These are phyloP conservation scores for Scelioninae gen. 1 DNA, from an alignment of 2,888 invertebrate genomes.

Conservation along the genomic window DNA sequence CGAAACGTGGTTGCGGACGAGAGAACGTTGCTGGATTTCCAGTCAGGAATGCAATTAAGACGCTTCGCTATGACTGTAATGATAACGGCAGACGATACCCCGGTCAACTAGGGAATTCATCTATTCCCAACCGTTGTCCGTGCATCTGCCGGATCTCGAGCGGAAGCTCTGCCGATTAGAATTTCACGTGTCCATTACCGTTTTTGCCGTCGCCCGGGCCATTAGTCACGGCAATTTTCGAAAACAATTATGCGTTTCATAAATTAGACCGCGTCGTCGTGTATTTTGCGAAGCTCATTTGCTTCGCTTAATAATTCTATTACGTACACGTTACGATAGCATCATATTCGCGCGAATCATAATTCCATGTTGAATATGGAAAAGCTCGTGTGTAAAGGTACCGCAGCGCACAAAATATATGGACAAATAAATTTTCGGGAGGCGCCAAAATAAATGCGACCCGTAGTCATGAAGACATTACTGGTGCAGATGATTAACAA, in stretches of 20 bases:
- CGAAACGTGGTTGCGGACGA: conserved; percentile 40
- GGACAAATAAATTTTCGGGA: conserved; percentile 37
- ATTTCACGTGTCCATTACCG: conserved; percentile 35
- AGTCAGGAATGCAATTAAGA: conserved; percentile 75
- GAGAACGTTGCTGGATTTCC: conserved; percentile 50
- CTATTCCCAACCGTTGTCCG: conserved; percentile 19
- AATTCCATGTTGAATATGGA: conserved; percentile 40
- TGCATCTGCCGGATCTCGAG: conserved; percentile 4
- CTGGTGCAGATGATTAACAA: conserved; percentile 74
- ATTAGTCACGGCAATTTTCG: conserved; percentile 36
- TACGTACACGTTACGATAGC: conserved; percentile 47
- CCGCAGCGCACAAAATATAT: conserved; percentile 33
- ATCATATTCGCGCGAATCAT: conserved; percentile 29
- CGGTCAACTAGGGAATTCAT: conserved; percentile 48
- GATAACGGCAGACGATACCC: conserved; percentile 69
- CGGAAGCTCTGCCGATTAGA: conserved; percentile 29
- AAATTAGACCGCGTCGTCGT: conserved; percentile 40
- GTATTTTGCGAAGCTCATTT: conserved; percentile 43
- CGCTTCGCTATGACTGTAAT: conserved; percentile 74
- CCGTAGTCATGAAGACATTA: conserved; percentile 64
- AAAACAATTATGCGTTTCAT: conserved; percentile 51
- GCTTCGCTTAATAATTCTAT: conserved; percentile 49
- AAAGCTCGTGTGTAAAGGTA: conserved; percentile 15
- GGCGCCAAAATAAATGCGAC: conserved; percentile 29
- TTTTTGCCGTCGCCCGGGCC: conserved; percentile 21